Base-by-base conservation (phyloP, 2,888 invertebrate species). In the Amiota mariae region DNA sequence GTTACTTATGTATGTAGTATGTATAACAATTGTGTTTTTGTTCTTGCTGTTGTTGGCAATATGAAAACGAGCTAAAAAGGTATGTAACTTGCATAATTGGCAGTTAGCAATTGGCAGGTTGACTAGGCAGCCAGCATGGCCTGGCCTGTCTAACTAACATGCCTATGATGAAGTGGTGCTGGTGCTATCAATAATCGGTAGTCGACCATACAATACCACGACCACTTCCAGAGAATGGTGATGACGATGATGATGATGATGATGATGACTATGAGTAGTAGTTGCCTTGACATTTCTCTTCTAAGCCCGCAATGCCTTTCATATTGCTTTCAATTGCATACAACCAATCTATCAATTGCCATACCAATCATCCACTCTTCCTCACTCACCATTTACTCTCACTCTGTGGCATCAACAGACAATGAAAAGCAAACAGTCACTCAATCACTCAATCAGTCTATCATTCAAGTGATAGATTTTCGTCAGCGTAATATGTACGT, bases 51-150 rank as follows among this genome's bases (percentile, higher is more conserved):
- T 59, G 59, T 63, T 24, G 63, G 63, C 67, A 24, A 24, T 68
- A 68, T 68, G 67, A 49, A 51, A 68, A 68, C 51, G 54, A 68
- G 67, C 67, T 68, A 20, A 11, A 67, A 49, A 46, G 15, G 20
- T 24, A 61, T 20, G 66, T 48, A 48, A 48, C 51, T 68, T 49
- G 67, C 67, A 51, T 68, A 68, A 68, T 68, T 68, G 67, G 67
- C 67, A 51, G 67, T 54, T 54, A 24, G 54, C 67, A 51, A 54
- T 68, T 68, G 67, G 54, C 54, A 13, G 13, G n/a, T 11, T 46
- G 11, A 12, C 12, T 12, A 36, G 46, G 2, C 4, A n/a, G 63
- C 2, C 63, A 10, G 36, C 63, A 46, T 36, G 63, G 13, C 63
- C 63, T 36, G 63, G 13, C 59, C 54, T 12, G 12, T 51, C 54